These are phyloP conservation scores for Oncopeltus fasciatus DNA, from an alignment of 1,140 invertebrate species.

Conservation along the genomic window DNA sequence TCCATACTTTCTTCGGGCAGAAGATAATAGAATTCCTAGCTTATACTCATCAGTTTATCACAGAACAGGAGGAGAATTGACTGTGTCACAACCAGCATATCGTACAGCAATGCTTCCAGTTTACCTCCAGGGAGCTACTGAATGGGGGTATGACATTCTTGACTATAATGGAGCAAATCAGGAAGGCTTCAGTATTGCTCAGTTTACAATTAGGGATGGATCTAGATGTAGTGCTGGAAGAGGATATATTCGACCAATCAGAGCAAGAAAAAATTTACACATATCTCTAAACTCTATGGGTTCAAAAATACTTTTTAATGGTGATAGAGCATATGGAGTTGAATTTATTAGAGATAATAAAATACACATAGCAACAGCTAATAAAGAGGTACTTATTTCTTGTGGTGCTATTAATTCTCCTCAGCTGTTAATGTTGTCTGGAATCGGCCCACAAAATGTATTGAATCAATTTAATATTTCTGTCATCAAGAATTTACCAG, in stretches of 20 bases:
- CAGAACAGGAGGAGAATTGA: constrained; percentile 54
- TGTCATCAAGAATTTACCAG: constrained; percentile 44
- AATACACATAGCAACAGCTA: constrained; percentile 42
- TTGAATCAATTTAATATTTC: constrained; percentile 50
- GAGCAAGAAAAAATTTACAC: constrained; percentile 44
- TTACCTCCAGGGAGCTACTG: constrained; percentile 55
- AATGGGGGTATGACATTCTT: constrained; percentile 71
- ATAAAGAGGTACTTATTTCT: constrained; percentile 54
- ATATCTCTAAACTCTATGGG: constrained; percentile 46
- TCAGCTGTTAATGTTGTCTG: constrained; percentile 72
- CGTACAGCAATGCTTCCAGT: constrained; percentile 33
- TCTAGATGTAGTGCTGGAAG: constrained; percentile 75
- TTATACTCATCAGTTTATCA: constrained; percentile 39
- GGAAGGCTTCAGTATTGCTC: constrained; percentile 62
- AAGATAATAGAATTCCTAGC: constrained; percentile 33
- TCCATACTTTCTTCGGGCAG: constrained; percentile 44
- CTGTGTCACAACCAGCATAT: constrained; percentile 49
- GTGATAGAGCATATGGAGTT: constrained; percentile 50
- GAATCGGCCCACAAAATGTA: constrained; percentile 63
- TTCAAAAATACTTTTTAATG: constrained; percentile 49
- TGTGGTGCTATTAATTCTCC: constrained; percentile 65
- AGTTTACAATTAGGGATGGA: constrained; percentile 61
- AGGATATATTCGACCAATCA: constrained; percentile 56
- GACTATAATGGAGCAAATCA: constrained; percentile 63
- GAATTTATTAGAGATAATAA: constrained; percentile 46